Evolutionary conservation across 2,888 invertebrate genomes (phyloP).

Genomic region (Sesamia inferens): DNA sequence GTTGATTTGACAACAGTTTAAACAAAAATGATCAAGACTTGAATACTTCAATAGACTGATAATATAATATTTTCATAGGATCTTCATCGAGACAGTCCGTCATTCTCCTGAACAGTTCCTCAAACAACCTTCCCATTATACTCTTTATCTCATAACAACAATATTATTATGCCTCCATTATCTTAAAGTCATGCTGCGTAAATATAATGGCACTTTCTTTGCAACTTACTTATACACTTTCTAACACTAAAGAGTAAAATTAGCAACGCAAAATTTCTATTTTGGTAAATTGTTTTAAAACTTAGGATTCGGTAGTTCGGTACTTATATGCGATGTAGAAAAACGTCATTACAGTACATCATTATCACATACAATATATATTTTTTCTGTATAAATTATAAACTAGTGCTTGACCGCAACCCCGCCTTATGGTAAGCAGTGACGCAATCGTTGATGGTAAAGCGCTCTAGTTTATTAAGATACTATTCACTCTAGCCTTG

Average conservation of each 20-base stretch:
- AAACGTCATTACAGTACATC: too few species aligned
- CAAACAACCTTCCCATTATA: constrained; percentile 41
- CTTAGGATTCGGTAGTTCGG: neutral
- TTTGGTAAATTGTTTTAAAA: constrained; percentile 3
- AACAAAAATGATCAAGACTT: neutral
- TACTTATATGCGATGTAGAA: neutral
- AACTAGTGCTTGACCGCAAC: too few species aligned
- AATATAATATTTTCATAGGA: constrained; percentile 20
- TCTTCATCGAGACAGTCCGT: constrained; percentile 23
- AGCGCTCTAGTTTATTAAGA: too few species aligned
- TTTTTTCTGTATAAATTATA: too few species aligned
- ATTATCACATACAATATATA: too few species aligned
- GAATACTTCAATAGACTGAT: neutral
- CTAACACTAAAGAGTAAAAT: constrained; percentile 47
- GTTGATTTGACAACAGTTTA: neutral
- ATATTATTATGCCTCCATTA: constrained; percentile 57
- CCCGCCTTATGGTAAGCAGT: too few species aligned
- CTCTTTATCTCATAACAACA: constrained; percentile 55
- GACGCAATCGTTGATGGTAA: too few species aligned
- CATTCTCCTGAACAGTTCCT: constrained; percentile 21
- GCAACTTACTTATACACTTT: constrained; percentile 48
- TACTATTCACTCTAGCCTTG: too few species aligned
- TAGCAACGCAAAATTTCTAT: constrained; percentile 22
- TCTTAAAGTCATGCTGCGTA: constrained; percentile 54
- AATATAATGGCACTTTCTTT: constrained; percentile 62